Conservation (phyloP, 2,888 invertebrate genomes). For the Pomacea canaliculata region DNA sequence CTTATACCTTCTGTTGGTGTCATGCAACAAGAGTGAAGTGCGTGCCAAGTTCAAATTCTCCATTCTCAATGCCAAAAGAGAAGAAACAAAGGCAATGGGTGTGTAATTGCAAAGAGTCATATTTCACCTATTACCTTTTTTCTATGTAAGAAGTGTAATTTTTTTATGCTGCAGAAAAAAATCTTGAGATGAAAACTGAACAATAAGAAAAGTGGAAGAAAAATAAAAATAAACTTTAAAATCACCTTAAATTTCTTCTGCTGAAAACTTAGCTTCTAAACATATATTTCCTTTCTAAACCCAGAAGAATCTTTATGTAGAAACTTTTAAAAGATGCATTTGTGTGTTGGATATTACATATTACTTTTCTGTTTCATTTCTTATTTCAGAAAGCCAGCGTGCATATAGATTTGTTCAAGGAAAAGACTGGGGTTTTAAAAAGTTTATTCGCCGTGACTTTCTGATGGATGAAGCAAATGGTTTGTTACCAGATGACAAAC, state of each 20-base stretch:
- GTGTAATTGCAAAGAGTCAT: constrained; percentile 51
- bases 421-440: constrained; percentile 99
- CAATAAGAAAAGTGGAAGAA: too few relatives aligned
- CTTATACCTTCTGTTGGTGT: constrained; percentile 97
- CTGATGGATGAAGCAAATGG: constrained; percentile 99
- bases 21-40: constrained; percentile 99
- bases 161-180: too few relatives aligned
- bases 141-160: background rate
- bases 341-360: too few relatives aligned
- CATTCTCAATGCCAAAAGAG: constrained; percentile 99
- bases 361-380: background rate
- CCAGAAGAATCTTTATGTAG: too few relatives aligned
- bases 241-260: too few relatives aligned
- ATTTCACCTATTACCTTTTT: background rate
- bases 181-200: too few relatives aligned
- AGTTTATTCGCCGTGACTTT: constrained; percentile 98
- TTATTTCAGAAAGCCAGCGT: constrained; percentile 80
- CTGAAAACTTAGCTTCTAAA: too few relatives aligned
- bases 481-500: constrained; percentile 96
- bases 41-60: constrained; percentile 99
- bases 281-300: too few relatives aligned
- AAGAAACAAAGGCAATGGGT: constrained; percentile 99
- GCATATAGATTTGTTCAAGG: constrained; percentile 99
- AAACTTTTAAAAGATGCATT: too few relatives aligned
- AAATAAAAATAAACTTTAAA: too few relatives aligned